Base-by-base conservation (phyloP, 2,888 invertebrate species). In the Calameuta idolon region DNA sequence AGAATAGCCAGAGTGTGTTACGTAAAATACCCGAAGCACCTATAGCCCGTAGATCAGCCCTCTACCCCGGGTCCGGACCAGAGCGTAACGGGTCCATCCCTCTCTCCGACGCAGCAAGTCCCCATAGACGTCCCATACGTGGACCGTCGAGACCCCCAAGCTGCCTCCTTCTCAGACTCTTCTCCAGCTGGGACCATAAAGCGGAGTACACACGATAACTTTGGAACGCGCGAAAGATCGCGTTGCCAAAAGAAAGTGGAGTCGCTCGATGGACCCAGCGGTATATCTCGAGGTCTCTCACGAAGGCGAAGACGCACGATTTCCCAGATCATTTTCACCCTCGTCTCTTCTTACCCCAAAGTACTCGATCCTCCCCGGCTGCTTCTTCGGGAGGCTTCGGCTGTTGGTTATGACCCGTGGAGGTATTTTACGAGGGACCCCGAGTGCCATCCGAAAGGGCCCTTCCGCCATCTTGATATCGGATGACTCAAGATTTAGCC, bases 401-500 rank as follows among this genome's bases (percentile, higher is more conserved):
- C 55, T 55, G 55, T 55, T 2, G 23, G 55, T 55, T 55, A 55
- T 9, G 9, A 55, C 23, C 23, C 55, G 23, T 55, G 55, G 9
- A 55, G 55, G 23, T 23, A 55, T 55, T 55, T 23, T 55, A 23
- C 55, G 55, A 55, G 55, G 55, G 55, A 9, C 55, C 40, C 40
- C 23, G 15, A 40, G 23, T 40, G 40, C 23, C 55, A 23, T 55
- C 23, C 55, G 9, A 23, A 55, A 55, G 2, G 55, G 55, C 55
- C 55, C 55, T 55, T 55, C 9, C 55, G 55, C 55, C 55, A 55
- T 55, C 31, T 71, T 76, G 76, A 78, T 78, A 79, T 79, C 79
- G 79, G 74, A 69, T 69, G 55, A n/a, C 34, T 55, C 68, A 79
- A 79, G 79, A 76, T 79, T 79, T 74, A 79, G 76, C 79, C 69